phyloP scores from a whole-genome alignment of 2,797 vertebrate genomes.

The Crenichthys baileyi region DNA sequence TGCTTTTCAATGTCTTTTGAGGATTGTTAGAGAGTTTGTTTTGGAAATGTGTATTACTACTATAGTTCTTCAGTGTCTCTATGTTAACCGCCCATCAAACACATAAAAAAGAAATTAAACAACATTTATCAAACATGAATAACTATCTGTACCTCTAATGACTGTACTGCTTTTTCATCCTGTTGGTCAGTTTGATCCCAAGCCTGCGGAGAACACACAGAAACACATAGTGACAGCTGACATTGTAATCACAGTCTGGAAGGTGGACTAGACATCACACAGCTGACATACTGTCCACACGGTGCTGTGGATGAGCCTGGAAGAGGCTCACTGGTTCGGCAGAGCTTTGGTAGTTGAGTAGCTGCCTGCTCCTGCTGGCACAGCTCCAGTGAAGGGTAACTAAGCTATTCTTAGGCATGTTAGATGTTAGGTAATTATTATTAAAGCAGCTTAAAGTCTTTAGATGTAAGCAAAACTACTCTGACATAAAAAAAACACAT shows the following conservation, averaged over 20 bases:
- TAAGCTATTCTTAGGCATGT: constrained; percentile 21
- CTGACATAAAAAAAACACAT: constrained; percentile 5
- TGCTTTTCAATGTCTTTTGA: neutral
- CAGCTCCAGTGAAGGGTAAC: constrained; percentile 35
- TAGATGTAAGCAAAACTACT: neutral
- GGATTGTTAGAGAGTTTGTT: neutral
- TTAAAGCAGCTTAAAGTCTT: constrained; percentile 7
- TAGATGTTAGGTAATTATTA: neutral
- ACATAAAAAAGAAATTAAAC: neutral
- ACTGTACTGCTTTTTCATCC: constrained; percentile 87
- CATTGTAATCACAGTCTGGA: constrained; percentile 55
- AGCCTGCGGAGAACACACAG: constrained; percentile 77
- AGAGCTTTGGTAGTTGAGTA: constrained; percentile 33
- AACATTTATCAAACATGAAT: neutral
- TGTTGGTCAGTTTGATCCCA: constrained; percentile 90
- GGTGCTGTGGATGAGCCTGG: constrained; percentile 16
- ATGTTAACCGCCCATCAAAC: neutral
- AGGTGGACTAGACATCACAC: constrained; percentile 39
- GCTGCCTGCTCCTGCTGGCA: constrained; percentile 31
- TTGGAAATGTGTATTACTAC: neutral
- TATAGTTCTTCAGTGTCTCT: neutral
- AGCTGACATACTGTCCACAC: constrained; percentile 64
- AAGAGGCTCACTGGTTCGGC: constrained; percentile 50
- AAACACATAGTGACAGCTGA: constrained; percentile 67
- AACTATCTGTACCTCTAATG: constrained; percentile 86